phyloP scores from a whole-genome alignment of 2,797 vertebrate species.

The Peromyscus attwateri region DNA sequence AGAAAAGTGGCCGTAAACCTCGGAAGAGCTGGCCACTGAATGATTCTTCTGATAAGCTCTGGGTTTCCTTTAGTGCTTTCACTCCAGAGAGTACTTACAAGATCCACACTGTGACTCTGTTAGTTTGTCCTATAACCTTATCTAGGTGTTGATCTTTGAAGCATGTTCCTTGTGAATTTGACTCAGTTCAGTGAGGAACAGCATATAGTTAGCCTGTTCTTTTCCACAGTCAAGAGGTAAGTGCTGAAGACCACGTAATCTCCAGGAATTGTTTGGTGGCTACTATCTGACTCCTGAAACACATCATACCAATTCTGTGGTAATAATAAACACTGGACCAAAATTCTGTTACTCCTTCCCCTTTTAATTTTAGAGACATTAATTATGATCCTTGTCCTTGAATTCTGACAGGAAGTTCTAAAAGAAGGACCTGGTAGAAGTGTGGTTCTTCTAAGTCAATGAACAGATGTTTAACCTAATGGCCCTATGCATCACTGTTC shows the following conservation, averaged over 20 bases:
- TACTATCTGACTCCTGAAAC: constrained; percentile 24
- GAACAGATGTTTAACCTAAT: not conserved
- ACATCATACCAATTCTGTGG: not conserved
- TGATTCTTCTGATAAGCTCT: constrained; percentile 65
- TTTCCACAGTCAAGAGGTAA: not conserved
- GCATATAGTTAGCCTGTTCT: not conserved
- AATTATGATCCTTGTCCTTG: not conserved
- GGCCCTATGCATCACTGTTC: not conserved
- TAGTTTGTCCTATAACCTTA: not conserved
- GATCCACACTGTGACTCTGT: not conserved
- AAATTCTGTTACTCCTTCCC: not conserved
- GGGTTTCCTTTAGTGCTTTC: constrained; percentile 61
- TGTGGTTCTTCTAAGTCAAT: not conserved
- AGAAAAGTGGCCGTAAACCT: constrained; percentile 78
- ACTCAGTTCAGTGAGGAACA: not conserved
- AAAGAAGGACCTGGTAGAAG: not conserved
- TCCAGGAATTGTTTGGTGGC: not conserved
- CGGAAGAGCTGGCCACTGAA: constrained; percentile 57
- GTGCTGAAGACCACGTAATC: not conserved
- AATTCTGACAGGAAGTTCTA: not conserved
- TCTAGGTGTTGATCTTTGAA: not conserved
- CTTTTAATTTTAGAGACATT: constrained; percentile 14
- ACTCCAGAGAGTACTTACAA: constrained; percentile 2
- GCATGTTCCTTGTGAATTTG: not conserved
- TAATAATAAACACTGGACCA: not conserved